Conservation (phyloP, 1,140 invertebrate genomes). For the Heterodera schachtii region DNA sequence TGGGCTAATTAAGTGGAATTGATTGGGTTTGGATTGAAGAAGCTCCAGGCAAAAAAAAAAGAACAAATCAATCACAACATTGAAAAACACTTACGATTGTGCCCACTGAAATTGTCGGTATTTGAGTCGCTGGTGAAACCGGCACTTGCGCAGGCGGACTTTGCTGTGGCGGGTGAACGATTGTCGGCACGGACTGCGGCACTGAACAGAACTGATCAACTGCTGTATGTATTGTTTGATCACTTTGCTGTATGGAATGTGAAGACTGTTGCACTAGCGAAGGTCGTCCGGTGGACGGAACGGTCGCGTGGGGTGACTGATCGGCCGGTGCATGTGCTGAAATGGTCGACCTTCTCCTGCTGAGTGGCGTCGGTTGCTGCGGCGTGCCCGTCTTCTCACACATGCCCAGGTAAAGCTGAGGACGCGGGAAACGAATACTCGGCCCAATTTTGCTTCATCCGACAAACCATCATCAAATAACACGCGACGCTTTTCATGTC, state of each 20-base stretch:
- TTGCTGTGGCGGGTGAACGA: conserved; percentile 24
- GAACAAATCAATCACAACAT: too few relatives aligned
- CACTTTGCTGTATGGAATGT: background rate
- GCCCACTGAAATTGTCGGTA: background rate
- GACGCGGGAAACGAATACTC: background rate
- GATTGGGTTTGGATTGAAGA: background rate
- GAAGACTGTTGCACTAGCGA: background rate
- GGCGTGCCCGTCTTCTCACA: conserved; percentile 10
- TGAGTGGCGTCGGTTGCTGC: background rate
- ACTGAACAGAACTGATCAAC: background rate
- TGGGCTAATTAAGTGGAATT: background rate
- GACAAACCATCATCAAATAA: conserved; percentile 54
- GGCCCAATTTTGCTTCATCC: background rate
- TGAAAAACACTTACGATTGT: too few relatives aligned
- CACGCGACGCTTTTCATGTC: conserved; percentile 56
- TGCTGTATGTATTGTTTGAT: background rate
- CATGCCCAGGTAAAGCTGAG: conserved; percentile 31
- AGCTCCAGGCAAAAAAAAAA: too few relatives aligned
- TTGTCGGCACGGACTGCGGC: background rate
- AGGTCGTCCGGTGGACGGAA: background rate
- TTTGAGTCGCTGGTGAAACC: conserved; percentile 9
- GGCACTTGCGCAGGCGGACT: conserved; percentile 1
- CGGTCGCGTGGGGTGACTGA: background rate
- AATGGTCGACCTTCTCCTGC: conserved; percentile 25
- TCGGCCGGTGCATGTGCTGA: background rate